Conservation (phyloP, 2,113 vertebrate species). For the Seriola dumerili region DNA sequence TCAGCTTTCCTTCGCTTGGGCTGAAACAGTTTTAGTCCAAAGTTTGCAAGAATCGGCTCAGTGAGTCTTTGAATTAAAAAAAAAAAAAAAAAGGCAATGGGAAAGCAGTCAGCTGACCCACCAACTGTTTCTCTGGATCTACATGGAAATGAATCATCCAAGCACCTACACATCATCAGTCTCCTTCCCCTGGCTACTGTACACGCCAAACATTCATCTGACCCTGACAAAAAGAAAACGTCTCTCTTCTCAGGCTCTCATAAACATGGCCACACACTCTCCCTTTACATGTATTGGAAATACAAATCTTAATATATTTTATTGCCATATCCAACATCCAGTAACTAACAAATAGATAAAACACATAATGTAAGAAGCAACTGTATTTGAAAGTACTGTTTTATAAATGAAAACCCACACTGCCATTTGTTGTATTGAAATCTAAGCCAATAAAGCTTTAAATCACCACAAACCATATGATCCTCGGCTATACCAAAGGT, state of each 20-base stretch:
- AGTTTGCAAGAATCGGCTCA: constrained; percentile 79
- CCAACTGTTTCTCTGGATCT: constrained; percentile 61
- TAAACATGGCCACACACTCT: constrained; percentile 65
- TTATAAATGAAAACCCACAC: constrained; percentile 82
- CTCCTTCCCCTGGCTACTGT: constrained; percentile 52
- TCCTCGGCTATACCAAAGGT: constrained; percentile 70
- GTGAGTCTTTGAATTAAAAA: constrained; percentile 76
- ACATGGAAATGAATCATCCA: constrained; percentile 56
- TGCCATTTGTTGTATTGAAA: constrained; percentile 86
- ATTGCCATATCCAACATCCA: constrained; percentile 63
- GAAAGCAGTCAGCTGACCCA: constrained; percentile 62
- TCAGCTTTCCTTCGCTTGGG: constrained; percentile 74
- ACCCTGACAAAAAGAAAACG: constrained; percentile 62
- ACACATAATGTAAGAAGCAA: constrained; percentile 63
- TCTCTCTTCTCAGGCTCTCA: constrained; percentile 81
- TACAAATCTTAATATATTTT: constrained; percentile 70
- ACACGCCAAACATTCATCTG: constrained; percentile 58
- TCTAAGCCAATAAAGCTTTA: constrained; percentile 84
- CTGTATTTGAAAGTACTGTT: constrained; percentile 82
- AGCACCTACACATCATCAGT: constrained; percentile 45
- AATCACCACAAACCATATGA: constrained; percentile 76
- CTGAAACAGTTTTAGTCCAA: constrained; percentile 76
- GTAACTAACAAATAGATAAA: constrained; percentile 54
- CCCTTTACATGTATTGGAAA: constrained; percentile 75
- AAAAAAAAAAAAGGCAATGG: constrained; percentile 33